Evolutionary conservation across 2,113 vertebrate species (phyloP), one percentile per base, ranked within the genome.

Genomic region (Pituophis catenifer): DNA sequence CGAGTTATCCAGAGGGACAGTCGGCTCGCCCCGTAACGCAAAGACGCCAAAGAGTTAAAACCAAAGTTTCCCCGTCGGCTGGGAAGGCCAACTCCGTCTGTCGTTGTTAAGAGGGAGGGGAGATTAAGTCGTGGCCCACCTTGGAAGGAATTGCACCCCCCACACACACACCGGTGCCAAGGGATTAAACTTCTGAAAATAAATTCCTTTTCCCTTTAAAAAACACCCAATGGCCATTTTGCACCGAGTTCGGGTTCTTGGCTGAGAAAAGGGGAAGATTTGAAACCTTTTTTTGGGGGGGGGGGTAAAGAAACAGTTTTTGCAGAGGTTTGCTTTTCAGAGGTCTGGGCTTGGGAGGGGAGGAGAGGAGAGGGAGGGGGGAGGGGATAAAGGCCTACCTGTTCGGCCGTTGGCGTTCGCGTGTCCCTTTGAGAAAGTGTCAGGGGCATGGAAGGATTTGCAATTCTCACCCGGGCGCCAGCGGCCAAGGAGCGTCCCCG

Each of bases 401-500:
- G 96, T 92, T 85, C 19, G 91, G 38, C 52, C 95, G 48, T 93
- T 89, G 0, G 92, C 3, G 91, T 85, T 93, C 54, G 85, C 55
- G 94, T 29, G 94, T 92, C 94, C 90, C 93, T 89, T 62, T 90
- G 94, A 94, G 95, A 94, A 96, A 38, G 6, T 15, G 29, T 33
- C 65, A 75, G 5, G 5, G 96, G 95, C 70, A 65, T 96, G 93
- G 58, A 89, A 9, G 93, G 96, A 94, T 24, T 92, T 96, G 97
- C 96, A 59, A 95, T 96, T 95, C 95, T 96, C 96, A 21, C 93
- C 95, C 94, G 90, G 90, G 94, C 93, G 5, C 96, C 93, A 52
- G 24, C 1, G 50, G 93, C 53, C 92, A 92, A 96, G 96, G 95
- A 98, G 98, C 98, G 98, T 98, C 98, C 95, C 75, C 93, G 98